A percentile compares a stretch with the other conserved stretches of the same genome.
phyloP scores from a whole-genome alignment of 2,113 vertebrate species.

The Ivindomyrus marchei region DNA sequence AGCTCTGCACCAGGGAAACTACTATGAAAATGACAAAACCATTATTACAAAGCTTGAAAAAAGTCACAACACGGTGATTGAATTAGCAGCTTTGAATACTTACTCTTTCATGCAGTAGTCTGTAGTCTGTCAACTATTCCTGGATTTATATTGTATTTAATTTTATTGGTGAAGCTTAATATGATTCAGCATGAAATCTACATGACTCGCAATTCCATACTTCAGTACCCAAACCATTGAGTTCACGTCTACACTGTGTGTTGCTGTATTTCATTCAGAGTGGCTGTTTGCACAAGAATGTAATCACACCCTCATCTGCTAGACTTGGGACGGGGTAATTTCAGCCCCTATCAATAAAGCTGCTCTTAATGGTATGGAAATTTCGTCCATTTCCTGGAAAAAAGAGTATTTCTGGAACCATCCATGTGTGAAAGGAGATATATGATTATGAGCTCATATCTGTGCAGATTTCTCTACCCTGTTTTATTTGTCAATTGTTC shows the following conservation, averaged over 20 bases:
- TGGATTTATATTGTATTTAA: conserved; percentile 1
- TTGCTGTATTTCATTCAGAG: conserved; percentile 1
- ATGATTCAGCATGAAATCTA: not conserved
- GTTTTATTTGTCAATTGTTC: not conserved
- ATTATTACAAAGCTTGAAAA: not conserved
- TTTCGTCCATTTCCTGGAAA: not conserved
- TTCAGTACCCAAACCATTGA: not conserved
- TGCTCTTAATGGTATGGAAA: conserved; percentile 12
- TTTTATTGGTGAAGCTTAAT: not conserved
- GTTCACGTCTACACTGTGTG: not conserved
- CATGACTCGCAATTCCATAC: not conserved
- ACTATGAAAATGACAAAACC: not conserved
- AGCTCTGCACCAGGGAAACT: not conserved
- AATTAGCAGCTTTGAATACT: not conserved
- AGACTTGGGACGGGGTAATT: not conserved
- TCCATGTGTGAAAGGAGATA: conserved; percentile 7
- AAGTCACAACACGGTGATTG: not conserved
- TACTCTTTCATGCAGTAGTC: not conserved
- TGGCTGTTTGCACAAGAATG: not conserved
- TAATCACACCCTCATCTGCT: not conserved
- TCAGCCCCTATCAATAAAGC: not conserved
- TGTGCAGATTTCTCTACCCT: not conserved
- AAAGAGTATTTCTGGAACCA: not conserved
- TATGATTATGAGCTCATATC: conserved; percentile 8
- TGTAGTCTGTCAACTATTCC: not conserved